Percentiles rank a stretch among this genome's conserved stretches.
Evolutionary conservation across 2,797 vertebrate species (phyloP).

Genomic region (Cygnus olor): DNA sequence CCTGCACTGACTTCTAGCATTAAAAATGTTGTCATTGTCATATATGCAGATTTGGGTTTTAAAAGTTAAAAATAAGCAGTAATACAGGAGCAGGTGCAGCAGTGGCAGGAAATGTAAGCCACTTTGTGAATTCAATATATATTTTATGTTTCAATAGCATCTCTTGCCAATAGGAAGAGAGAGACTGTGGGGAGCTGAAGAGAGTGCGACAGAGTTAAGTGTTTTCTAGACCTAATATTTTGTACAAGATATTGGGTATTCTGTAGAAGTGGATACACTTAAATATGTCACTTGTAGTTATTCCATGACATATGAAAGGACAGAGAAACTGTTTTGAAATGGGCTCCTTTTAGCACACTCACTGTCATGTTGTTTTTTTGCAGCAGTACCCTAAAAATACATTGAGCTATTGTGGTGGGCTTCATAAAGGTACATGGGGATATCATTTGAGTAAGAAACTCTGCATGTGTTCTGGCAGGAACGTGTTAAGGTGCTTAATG

Average conservation of each 20-base stretch:
- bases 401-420: neutral
- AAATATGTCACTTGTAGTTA: neutral
- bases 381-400: neutral
- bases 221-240: neutral
- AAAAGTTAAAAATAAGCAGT: neutral
- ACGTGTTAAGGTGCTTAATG: constrained; percentile 30
- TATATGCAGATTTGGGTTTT: neutral
- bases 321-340: neutral
- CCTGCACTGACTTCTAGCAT: neutral
- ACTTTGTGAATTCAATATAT: neutral
- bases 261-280: neutral
- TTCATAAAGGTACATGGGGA: neutral
- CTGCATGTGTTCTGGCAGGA: neutral
- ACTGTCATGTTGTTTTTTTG: neutral
- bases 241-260: neutral
- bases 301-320: neutral
- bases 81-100: neutral
- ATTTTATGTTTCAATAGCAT: neutral
- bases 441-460: neutral
- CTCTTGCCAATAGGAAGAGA: neutral
- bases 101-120: neutral
- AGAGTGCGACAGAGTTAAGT: neutral
- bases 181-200: neutral
- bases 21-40: neutral
- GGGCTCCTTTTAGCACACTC: neutral